phyloP scores from a whole-genome alignment of 2,888 invertebrate genomes.

The Ptilodon capucinus region DNA sequence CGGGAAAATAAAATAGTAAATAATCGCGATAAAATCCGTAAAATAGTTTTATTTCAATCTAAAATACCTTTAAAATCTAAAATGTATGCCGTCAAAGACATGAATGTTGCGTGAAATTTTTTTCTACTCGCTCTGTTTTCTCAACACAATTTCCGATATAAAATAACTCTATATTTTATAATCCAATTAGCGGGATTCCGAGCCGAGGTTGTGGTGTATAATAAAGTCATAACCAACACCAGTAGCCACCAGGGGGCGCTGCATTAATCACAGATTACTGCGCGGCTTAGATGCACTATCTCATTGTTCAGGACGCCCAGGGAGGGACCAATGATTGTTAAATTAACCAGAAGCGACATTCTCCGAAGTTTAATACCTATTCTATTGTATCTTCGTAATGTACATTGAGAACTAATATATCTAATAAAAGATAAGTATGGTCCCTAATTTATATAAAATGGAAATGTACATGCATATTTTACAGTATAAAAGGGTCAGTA shows the following conservation, averaged over 20 bases:
- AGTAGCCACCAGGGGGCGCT: constrained; percentile 51
- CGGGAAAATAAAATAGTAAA: too few relatives aligned
- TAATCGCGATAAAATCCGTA: too few relatives aligned
- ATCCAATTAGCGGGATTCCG: constrained; percentile 41
- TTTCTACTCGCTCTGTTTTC: background rate
- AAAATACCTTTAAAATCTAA: too few relatives aligned
- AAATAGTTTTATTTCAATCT: too few relatives aligned
- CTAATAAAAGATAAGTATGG: too few relatives aligned
- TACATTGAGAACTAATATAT: too few relatives aligned
- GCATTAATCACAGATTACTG: constrained; percentile 73
- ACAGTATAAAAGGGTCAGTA: too few relatives aligned
- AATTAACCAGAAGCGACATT: background rate
- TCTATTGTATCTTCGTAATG: too few relatives aligned
- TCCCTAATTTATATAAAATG: background rate
- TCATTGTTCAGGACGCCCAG: constrained; percentile 63
- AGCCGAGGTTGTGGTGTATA: constrained; percentile 36
- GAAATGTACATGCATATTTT: too few relatives aligned
- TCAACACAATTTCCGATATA: background rate
- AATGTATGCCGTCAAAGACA: too few relatives aligned
- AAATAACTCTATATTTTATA: constrained; percentile 14
- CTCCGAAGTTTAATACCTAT: too few relatives aligned
- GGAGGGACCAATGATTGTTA: constrained; percentile 45
- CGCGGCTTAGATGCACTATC: constrained; percentile 56
- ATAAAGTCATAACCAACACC: constrained; percentile 60
- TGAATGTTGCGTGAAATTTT: too few relatives aligned